Conservation (phyloP, 2,797 vertebrate genomes). For the Remorina albescens region DNA sequence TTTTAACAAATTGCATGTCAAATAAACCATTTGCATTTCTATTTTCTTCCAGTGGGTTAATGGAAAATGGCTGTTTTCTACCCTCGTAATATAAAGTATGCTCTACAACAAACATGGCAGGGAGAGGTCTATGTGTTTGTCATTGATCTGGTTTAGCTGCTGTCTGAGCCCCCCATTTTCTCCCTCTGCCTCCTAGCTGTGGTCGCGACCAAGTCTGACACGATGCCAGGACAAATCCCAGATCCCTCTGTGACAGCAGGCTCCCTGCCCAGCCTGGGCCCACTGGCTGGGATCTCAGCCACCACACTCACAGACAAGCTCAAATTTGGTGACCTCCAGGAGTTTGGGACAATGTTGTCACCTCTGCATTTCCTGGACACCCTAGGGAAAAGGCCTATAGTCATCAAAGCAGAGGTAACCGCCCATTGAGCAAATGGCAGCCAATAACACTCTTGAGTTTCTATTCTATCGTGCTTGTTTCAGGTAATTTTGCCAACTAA, state of each 20-base stretch:
- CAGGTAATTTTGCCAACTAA: neutral
- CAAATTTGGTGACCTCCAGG: slow-evolving; percentile 92
- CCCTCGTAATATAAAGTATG: slow-evolving; percentile 1
- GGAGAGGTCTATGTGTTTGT: slow-evolving; percentile 14
- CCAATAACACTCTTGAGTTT: neutral
- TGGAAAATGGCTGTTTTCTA: slow-evolving; percentile 18
- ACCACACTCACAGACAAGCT: slow-evolving; percentile 92
- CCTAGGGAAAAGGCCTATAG: slow-evolving; percentile 90
- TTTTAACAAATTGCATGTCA: slow-evolving; percentile 28
- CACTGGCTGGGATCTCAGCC: slow-evolving; percentile 91
- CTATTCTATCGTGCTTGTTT: neutral
- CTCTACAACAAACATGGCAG: slow-evolving; percentile 7
- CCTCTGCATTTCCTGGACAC: slow-evolving; percentile 94
- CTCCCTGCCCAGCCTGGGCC: slow-evolving; percentile 91
- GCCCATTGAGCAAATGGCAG: neutral
- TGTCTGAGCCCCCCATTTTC: slow-evolving; percentile 51
- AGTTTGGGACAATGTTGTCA: slow-evolving; percentile 92
- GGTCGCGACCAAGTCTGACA: slow-evolving; percentile 87
- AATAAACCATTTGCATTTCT: slow-evolving; percentile 28
- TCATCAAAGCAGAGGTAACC: slow-evolving; percentile 94
- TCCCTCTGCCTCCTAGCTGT: slow-evolving; percentile 73
- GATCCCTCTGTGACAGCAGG: slow-evolving; percentile 95
- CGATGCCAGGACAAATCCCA: slow-evolving; percentile 98
- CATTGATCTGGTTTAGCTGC: slow-evolving; percentile 40
- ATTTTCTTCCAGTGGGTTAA: slow-evolving; percentile 5